phyloP scores from a whole-genome alignment of 1,140 invertebrate species.

The Danaus plexippus region DNA sequence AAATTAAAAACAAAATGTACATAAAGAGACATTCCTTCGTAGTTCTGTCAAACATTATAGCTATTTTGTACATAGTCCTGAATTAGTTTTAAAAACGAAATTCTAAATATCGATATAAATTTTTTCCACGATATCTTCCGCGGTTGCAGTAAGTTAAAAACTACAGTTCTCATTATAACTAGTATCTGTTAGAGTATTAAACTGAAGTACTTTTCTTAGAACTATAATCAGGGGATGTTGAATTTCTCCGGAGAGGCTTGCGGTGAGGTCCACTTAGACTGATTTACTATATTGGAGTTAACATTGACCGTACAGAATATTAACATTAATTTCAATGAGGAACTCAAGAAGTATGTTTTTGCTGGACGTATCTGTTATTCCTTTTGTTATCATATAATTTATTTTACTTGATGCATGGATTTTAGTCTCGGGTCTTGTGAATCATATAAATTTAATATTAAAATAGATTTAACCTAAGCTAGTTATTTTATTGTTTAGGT shows the following conservation, averaged over 20 bases:
- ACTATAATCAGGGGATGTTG: conserved; percentile 5
- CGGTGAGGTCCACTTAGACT: conserved; percentile 25
- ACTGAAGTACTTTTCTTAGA: conserved; percentile 1
- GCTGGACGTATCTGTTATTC: conserved; percentile 1
- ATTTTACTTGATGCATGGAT: neutral
- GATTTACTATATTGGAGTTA: conserved; percentile 18
- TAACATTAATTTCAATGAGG: conserved; percentile 6
- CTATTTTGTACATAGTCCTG: conserved; percentile 2
- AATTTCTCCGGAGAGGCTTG: conserved; percentile 34
- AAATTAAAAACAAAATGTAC: neutral
- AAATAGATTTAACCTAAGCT: conserved; percentile 7
- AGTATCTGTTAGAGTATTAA: too few relatives aligned
- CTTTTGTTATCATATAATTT: conserved; percentile 2
- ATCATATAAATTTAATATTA: conserved; percentile 4
- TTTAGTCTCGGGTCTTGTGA: neutral
- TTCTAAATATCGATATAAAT: too few relatives aligned
- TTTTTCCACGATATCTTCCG: too few relatives aligned
- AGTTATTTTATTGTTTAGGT: conserved; percentile 50
- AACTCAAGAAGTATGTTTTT: neutral
- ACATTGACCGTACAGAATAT: neutral
- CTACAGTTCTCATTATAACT: too few relatives aligned
- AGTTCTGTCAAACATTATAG: conserved; percentile 39
- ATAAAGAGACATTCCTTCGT: conserved; percentile 51
- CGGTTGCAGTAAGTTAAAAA: too few relatives aligned
- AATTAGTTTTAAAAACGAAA: conserved; percentile 3